Conservation (phyloP, 2,113 vertebrate species). For the Dromas ardeola region DNA sequence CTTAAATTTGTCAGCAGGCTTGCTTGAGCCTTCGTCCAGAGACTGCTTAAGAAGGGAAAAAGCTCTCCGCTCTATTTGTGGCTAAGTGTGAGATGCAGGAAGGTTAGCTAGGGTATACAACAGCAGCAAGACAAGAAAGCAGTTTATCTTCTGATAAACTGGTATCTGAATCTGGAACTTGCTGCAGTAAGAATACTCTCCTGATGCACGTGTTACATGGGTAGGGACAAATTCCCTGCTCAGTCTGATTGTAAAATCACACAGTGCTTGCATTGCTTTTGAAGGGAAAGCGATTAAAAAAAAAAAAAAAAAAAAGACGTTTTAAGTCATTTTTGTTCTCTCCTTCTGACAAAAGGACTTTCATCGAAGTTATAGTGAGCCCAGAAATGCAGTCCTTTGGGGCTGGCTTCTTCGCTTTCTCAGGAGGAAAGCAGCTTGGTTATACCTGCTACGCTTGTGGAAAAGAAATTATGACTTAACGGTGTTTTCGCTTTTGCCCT, state of each 20-base stretch:
- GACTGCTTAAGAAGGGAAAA: conserved; percentile 27
- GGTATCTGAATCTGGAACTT: not conserved
- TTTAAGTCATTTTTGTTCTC: not conserved
- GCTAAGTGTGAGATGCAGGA: conserved; percentile 11
- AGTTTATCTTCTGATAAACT: not conserved
- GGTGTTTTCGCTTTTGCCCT: not conserved
- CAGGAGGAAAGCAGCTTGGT: not conserved
- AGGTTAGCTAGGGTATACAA: not conserved
- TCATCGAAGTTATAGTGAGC: not conserved
- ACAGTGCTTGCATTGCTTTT: not conserved
- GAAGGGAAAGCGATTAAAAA: not conserved
- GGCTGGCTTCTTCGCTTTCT: not conserved
- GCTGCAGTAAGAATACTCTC: not conserved
- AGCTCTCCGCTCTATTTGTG: not conserved
- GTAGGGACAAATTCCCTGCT: not conserved
- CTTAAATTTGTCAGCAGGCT: not conserved
- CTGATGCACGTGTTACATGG: not conserved
- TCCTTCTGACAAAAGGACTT: not conserved
- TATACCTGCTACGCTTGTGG: not conserved
- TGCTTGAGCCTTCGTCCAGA: conserved; percentile 23
- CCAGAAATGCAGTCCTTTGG: not conserved
- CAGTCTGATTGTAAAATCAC: not conserved
- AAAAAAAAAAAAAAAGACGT: too few species aligned
- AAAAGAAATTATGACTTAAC: not conserved
- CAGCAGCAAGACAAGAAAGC: not conserved